Base-by-base conservation (phyloP, 2,888 invertebrate genomes). In the Morpho helenor region DNA sequence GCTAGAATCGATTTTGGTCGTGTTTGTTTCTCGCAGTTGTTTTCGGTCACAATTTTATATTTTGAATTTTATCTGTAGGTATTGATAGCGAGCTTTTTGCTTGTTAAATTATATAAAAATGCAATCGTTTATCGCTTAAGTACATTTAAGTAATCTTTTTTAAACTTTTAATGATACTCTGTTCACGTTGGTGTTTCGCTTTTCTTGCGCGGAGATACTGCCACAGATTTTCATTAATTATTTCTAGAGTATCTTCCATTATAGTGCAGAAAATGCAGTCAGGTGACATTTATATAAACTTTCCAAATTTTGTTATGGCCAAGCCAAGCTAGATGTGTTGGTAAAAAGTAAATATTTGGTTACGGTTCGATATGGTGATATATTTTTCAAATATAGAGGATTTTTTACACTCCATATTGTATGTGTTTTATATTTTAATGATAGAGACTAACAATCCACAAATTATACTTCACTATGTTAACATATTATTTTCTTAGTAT, bases 1-100 rank as follows among this genome's bases (percentile, higher is more conserved):
- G 88, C 87, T 87, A 88, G 87, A 81, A 78, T 82, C 73, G 76
- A 82, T 53, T 79, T 81, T 75, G 73, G 69, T 66, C 68, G 66
- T 84, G 84, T 87, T 87, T 82, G 84, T 87, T 87, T 79, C 71
- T 73, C 53, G 48, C 50, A 64, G 47, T 69, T 74, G 71, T 77
- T 77, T 76, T 73, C 69, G 74, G 87, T 87, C 86, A 85, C 86
- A 87, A 83, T 73, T 65, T 66, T 67, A 66, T 68, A 52, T 63
- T 62, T 66, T 60, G 44, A 57, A 49, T 59, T 57, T 63, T 52
- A 57, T 66, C 55, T 52, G 62, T 51, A 40, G 55, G 23, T 59
- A 45, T 62, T 46, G 49, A 52, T 42, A 56, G 55, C 61, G 59
- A 59, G 56, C 59, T 65, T 60, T 54, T 51, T 56, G 52, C 52